Conservation (phyloP, 2,113 vertebrate species). For the Gymnobelideus leadbeateri region DNA sequence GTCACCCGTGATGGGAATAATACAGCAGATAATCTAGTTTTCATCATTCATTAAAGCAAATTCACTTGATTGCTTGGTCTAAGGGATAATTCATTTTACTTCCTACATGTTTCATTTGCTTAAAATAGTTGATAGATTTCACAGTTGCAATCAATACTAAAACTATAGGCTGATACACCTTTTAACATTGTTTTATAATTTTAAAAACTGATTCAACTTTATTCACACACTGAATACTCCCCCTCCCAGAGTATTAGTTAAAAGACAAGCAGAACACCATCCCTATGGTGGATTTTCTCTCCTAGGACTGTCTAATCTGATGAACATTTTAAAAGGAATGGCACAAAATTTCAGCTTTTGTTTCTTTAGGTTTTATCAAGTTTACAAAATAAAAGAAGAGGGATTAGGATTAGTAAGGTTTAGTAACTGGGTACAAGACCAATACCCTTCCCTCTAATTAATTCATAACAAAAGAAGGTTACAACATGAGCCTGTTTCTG, state of each 20-base stretch:
- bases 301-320: conserved; percentile 28
- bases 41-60: conserved; percentile 60
- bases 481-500: not conserved
- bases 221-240: not conserved
- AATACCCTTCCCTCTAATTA: conserved; percentile 50
- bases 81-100: conserved; percentile 44
- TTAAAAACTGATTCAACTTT: conserved; percentile 1
- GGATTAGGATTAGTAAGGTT: conserved; percentile 23
- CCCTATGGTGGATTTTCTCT: not conserved
- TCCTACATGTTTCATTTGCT: conserved; percentile 16
- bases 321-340: conserved; percentile 29
- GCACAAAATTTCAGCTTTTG: conserved; percentile 52
- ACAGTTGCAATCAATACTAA: conserved; percentile 41
- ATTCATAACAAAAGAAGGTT: not conserved
- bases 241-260: fast-evolving
- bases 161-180: not conserved
- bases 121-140: conserved; percentile 41
- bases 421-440: conserved; percentile 37
- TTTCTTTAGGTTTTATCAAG: conserved; percentile 60
- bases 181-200: conserved; percentile 39
- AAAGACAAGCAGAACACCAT: not conserved
- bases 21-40: conserved; percentile 57
- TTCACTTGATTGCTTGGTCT: conserved; percentile 40
- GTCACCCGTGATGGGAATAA: conserved; percentile 73
- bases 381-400: conserved; percentile 67